phyloP scores from a whole-genome alignment of 2,113 vertebrate genomes.

The Pelvicachromis taeniatus region DNA sequence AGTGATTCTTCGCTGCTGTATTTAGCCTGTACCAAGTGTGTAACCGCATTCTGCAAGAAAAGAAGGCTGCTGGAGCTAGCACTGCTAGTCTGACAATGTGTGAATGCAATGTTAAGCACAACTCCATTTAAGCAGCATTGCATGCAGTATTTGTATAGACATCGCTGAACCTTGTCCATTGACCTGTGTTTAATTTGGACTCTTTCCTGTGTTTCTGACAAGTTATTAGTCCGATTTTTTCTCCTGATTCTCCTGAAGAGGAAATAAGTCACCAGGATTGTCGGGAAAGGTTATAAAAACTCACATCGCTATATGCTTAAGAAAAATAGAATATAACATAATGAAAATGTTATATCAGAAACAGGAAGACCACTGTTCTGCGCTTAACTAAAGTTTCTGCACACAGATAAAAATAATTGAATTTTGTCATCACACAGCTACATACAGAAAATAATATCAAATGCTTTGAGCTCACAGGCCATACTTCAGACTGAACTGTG shows the following conservation, averaged over 20 bases:
- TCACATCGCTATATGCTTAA: background rate
- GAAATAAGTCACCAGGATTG: background rate
- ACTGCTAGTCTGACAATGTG: accelerated
- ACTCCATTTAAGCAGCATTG: background rate
- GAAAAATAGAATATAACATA: background rate
- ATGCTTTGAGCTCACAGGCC: background rate
- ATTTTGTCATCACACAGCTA: background rate
- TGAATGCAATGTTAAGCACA: background rate
- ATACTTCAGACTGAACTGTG: background rate
- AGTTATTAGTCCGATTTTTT: accelerated
- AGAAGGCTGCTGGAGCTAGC: background rate
- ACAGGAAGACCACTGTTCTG: background rate
- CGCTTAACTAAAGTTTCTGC: background rate
- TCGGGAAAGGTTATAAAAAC: background rate
- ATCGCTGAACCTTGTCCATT: background rate
- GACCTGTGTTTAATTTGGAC: background rate
- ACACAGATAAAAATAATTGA: background rate
- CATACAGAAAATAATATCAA: background rate
- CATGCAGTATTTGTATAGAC: background rate
- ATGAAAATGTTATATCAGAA: background rate
- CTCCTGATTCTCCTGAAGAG: background rate
- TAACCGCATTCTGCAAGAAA: background rate
- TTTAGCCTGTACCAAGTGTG: background rate
- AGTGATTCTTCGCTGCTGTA: background rate
- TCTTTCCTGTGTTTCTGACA: background rate